Base-by-base conservation (phyloP, 2,113 vertebrate genomes). In the Catagonus wagneri region DNA sequence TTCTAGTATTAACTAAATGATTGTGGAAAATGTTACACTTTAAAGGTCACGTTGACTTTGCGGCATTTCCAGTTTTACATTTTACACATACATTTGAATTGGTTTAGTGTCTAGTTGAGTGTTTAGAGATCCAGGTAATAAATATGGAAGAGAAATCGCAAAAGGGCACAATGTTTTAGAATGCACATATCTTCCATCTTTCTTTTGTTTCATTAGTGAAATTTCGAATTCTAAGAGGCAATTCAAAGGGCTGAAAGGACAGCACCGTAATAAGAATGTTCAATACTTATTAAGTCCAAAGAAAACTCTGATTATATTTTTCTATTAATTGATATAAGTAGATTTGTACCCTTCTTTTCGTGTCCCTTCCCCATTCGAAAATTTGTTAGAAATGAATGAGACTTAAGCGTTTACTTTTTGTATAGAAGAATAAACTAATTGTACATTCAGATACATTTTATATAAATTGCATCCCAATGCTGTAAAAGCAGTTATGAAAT, bases 1-100 rank as follows among this genome's bases (percentile, higher is more conserved):
- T 95, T 72, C 83, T 78, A 69, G 66, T 94, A 94, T 88, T 96
- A 96, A 79, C 83, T 93, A 90, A 72, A 69, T 2, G 36, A 83
- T 79, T 36, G 54, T 85, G 32, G 81, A 69, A 66, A 89, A 65
- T 56, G 76, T 95, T 90, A 80, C 27, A 66, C 36, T 61, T 89
- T 74, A 94, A 97, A 96, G 96, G 93, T 97, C 95, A 96, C 1
- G 36, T 52, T 89, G 96, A 96, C 93, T 94, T 96, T 95, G 76
- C 56, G 85, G 83, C 93, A 68, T 93, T 94, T 96, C 78, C 95
- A 85, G 14, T 74, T 95, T 92, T 94, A 61, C 83, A 75, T 95
- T 95, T 95, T 90, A 34, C 58, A 86, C 25, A n/a, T 96, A 34
- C 0, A 32, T 75, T 94, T 61, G 65, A 90, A 68, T 85, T 76